These are phyloP conservation scores for Rafetus swinhoei DNA, from an alignment of 2,113 vertebrate species.

Conservation along the genomic window DNA sequence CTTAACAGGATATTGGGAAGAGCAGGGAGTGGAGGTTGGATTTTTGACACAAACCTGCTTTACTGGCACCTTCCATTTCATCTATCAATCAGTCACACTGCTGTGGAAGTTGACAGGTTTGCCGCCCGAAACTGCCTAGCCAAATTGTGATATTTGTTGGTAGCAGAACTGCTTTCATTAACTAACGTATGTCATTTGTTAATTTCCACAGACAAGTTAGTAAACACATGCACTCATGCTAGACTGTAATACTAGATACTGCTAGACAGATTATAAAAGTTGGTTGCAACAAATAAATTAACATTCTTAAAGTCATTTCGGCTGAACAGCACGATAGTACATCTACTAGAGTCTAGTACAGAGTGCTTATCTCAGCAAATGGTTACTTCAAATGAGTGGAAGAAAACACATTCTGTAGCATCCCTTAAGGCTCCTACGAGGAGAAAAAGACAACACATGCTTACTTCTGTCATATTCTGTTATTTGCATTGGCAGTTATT, in stretches of 20 bases:
- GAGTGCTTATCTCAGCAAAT: slow-evolving; percentile 47
- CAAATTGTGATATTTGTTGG: slow-evolving; percentile 5
- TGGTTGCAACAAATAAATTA: slow-evolving; percentile 50
- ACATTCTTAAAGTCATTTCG: slow-evolving; percentile 61
- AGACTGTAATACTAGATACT: slow-evolving; percentile 25
- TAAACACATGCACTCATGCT: slow-evolving; percentile 56
- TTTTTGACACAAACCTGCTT: slow-evolving; percentile 26
- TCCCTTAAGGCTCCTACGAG: slow-evolving; percentile 46
- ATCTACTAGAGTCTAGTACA: slow-evolving; percentile 21
- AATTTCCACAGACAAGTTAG: slow-evolving; percentile 51
- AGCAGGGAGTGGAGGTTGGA: neutral
- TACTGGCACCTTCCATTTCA: neutral
- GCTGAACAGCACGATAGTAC: neutral
- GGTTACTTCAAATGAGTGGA: slow-evolving; percentile 32
- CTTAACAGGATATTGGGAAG: neutral
- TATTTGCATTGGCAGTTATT: slow-evolving; percentile 44
- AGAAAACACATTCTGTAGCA: slow-evolving; percentile 6
- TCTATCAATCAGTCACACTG: neutral
- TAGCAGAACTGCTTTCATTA: slow-evolving; percentile 45
- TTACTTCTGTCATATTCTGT: slow-evolving; percentile 33
- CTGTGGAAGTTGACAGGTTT: slow-evolving; percentile 30
- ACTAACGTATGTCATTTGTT: slow-evolving; percentile 34
- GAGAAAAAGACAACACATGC: slow-evolving; percentile 30
- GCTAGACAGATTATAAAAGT: slow-evolving; percentile 34
- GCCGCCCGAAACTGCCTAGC: neutral